Base-by-base conservation (phyloP, 2,888 invertebrate species). In the Heliconius erato region DNA sequence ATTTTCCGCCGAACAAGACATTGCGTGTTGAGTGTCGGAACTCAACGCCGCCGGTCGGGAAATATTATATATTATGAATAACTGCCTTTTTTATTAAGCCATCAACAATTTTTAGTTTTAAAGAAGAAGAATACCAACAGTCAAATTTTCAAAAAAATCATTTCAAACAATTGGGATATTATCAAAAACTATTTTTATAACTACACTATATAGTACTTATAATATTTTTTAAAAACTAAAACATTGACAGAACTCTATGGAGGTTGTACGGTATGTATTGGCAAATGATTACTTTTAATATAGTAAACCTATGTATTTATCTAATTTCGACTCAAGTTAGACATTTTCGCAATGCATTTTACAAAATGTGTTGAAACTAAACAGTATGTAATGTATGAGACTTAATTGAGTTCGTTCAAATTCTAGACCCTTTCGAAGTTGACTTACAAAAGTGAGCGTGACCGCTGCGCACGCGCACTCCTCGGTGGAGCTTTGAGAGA, bases 361-460 rank as follows among this genome's bases (percentile, higher is more conserved):
- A 74, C 79, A 54, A 74, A 79, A 74, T 63, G 63, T 82, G 82
- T 82, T 82, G 84, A 85, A 85, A 65, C 79, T 65, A 74, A 76
- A 79, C 72, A 74, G 74, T 72, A 81, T 79, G 68, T 79, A 84
- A 79, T 81, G 80, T 78, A 81, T 81, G 76, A 59, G 67, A 69
- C 67, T 89, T 92, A 91, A 92, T 91, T 92, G 91, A 92, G 92
- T 90, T 91, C 86, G 91, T 90, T 89, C 88, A 89, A 92, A 91
- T 92, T 93, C 92, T 93, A 92, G 92, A 94, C 92, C 94, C 94
- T 94, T 95, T 94, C 94, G 86, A 92, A 90, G 85, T 85, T 80
- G 85, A 85, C 89, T 92, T 95, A 95, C 95, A 95, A 95, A 96
- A 95, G 93, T 90, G 93, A 92, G 89, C 88, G 95, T 89, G 88